These are phyloP conservation scores for Ormyrus rosae DNA, from an alignment of 2,888 invertebrate genomes.

Conservation along the genomic window DNA sequence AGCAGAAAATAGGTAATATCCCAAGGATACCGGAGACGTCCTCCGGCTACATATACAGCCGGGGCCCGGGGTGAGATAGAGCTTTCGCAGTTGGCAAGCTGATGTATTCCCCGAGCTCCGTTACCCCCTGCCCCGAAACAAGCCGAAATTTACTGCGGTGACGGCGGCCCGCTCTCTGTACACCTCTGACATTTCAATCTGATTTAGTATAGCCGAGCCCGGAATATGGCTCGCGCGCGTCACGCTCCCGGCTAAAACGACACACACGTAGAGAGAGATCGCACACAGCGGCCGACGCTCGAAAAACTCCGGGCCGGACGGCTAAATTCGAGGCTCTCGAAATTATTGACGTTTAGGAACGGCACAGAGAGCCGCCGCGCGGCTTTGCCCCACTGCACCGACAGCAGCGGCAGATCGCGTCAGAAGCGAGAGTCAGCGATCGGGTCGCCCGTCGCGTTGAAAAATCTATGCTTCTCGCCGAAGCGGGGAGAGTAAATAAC, in stretches of 20 bases:
- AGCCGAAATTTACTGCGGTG: conserved; percentile 57
- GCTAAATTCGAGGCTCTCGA: conserved; percentile 24
- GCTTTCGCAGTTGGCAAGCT: conserved; percentile 56
- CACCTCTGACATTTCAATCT: conserved; percentile 59
- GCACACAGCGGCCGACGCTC: background rate
- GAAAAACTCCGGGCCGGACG: background rate
- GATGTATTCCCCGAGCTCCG: conserved; percentile 56
- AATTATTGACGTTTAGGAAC: background rate
- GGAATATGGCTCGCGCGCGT: conserved; percentile 5
- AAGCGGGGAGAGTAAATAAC: too few species aligned
- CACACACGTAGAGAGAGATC: too few species aligned
- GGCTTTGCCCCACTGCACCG: too few species aligned
- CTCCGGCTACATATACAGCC: conserved; percentile 44
- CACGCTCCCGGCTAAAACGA: too few species aligned
- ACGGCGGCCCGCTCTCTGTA: conserved; percentile 36
- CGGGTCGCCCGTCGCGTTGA: too few species aligned
- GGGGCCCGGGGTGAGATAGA: conserved; percentile 52
- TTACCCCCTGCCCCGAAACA: conserved; percentile 32
- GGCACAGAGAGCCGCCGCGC: too few species aligned
- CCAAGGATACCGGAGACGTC: conserved; percentile 61
- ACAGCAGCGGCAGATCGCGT: too few species aligned
- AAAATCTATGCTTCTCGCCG: too few species aligned
- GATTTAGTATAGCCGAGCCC: conserved; percentile 46
- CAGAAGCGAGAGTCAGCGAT: too few species aligned
- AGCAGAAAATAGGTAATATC: conserved; percentile 72